Conservation (phyloP, 2,113 vertebrate genomes). For the Hystrix cristata region DNA sequence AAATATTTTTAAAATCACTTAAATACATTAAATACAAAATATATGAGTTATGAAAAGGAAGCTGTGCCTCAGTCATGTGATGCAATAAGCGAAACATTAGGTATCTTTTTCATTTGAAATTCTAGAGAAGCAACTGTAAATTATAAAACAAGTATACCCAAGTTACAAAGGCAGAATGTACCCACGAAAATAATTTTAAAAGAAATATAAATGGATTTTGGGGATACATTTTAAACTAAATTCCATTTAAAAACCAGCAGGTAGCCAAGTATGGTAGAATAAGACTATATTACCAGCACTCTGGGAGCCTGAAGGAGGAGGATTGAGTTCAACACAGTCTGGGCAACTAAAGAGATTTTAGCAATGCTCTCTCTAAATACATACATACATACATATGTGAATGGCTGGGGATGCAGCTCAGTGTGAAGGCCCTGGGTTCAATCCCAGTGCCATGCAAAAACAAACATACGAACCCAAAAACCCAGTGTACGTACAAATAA, state of each 20-base stretch:
- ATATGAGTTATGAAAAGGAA: neutral
- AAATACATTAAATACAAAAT: neutral
- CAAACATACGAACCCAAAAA: neutral
- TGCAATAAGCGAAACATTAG: neutral
- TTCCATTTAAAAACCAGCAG: neutral
- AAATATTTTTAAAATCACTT: slow-evolving; percentile 17
- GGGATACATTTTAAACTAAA: neutral
- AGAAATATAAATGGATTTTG: neutral
- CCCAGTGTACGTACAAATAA: neutral
- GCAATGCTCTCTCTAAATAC: neutral
- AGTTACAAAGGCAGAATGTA: neutral
- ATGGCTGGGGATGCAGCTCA: neutral
- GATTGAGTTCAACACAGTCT: neutral
- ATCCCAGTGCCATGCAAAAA: neutral
- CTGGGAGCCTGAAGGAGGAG: neutral
- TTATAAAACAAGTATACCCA: slow-evolving; percentile 26
- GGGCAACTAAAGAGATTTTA: neutral
- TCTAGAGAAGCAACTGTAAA: neutral
- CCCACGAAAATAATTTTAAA: neutral
- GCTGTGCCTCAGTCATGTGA: neutral
- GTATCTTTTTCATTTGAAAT: neutral
- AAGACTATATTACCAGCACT: neutral
- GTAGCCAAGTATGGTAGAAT: neutral
- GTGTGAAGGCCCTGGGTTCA: neutral
- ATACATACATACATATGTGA: neutral